phyloP scores from a whole-genome alignment of 2,888 invertebrate genomes.

The Eulithis prunata region DNA sequence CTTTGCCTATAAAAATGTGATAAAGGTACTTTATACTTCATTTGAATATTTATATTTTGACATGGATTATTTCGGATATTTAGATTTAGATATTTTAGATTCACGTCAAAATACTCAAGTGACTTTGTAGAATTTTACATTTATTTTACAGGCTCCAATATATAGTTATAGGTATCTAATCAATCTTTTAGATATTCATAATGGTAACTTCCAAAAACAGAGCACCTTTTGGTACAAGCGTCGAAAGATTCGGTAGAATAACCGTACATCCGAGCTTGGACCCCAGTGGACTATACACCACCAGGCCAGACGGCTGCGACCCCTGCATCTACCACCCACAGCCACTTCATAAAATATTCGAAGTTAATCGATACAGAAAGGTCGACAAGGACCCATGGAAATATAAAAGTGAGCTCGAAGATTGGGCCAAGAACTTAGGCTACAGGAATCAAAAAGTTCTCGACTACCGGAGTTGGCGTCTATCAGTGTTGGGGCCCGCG shows the following conservation, averaged over 20 bases:
- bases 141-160: not conserved
- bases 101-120: slow-evolving; percentile 13
- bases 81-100: no score
- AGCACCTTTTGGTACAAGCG: slow-evolving; percentile 53
- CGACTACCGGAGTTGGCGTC: slow-evolving; percentile 54
- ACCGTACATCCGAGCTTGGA: slow-evolving; percentile 68
- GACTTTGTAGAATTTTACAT: slow-evolving; percentile 1
- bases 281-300: slow-evolving; percentile 58
- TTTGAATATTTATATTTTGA: no score
- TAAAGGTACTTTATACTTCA: no score
- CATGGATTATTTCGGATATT: no score
- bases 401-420: slow-evolving; percentile 69
- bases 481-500: slow-evolving; percentile 66
- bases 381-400: slow-evolving; percentile 67
- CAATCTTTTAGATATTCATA: not conserved
- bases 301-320: slow-evolving; percentile 59
- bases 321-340: slow-evolving; percentile 67
- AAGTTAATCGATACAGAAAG: slow-evolving; percentile 51
- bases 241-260: slow-evolving; percentile 61
- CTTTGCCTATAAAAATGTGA: no score
- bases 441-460: slow-evolving; percentile 71
- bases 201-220: slow-evolving; percentile 39
- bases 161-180: no score
- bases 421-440: slow-evolving; percentile 72
- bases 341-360: slow-evolving; percentile 53